Conservation (phyloP, 2,113 vertebrate species). For the Festucalex cinctus region DNA sequence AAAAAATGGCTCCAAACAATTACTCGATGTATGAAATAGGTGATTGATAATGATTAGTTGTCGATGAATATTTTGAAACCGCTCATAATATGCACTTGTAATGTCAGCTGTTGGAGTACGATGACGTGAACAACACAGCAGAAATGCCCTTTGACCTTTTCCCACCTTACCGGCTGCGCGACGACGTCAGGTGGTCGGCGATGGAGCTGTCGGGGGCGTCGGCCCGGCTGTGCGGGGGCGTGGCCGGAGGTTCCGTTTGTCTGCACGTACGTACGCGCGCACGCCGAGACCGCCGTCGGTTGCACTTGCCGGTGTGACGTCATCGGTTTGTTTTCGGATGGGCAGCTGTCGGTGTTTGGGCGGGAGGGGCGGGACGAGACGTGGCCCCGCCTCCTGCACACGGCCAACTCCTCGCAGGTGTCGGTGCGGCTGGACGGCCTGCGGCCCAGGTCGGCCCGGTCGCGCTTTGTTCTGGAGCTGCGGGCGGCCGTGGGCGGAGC, state of each 20-base stretch:
- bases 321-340: neutral
- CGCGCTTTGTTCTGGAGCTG: constrained; percentile 81
- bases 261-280: constrained; percentile 10
- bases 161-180: constrained; percentile 73
- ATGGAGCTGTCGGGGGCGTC: constrained; percentile 54
- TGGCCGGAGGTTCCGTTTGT: constrained; percentile 33
- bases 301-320: too few relatives aligned
- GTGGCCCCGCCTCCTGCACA: constrained; percentile 84
- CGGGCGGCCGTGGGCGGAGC: constrained; percentile 63
- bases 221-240: constrained; percentile 33
- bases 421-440: constrained; percentile 70
- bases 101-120: constrained; percentile 81
- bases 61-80: too few relatives aligned
- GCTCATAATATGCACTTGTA: too few relatives aligned
- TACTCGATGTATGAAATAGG: too few relatives aligned
- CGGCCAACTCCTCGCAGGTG: constrained; percentile 80
- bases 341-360: constrained; percentile 84
- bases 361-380: constrained; percentile 47
- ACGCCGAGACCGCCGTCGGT: too few relatives aligned
- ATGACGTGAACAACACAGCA: constrained; percentile 55
- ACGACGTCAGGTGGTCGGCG: constrained; percentile 74
- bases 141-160: constrained; percentile 49
- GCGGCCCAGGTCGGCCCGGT: constrained; percentile 60
- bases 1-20: too few relatives aligned
- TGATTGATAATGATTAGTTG: too few relatives aligned